These are phyloP conservation scores for Leptopilina myrica DNA, from an alignment of 2,888 invertebrate species.

Conservation along the genomic window DNA sequence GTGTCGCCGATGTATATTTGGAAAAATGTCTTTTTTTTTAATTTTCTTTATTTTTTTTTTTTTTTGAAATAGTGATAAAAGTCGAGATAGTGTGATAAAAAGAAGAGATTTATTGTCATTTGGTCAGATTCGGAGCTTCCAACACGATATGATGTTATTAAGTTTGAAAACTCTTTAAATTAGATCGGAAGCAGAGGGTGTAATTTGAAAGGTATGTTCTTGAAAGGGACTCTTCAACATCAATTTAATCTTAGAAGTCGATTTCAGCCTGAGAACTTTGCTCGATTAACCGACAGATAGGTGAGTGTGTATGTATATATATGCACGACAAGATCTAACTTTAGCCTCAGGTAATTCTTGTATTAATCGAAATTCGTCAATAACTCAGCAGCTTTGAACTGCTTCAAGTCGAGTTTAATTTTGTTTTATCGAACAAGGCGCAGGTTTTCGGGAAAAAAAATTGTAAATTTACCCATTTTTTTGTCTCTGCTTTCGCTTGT, in stretches of 20 bases:
- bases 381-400: slow-evolving; percentile 29
- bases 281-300: slow-evolving; percentile 18
- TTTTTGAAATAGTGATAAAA: too few species aligned
- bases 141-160: background rate
- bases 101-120: too few species aligned
- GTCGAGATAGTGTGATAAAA: too few species aligned
- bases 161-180: background rate
- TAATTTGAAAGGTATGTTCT: slow-evolving; percentile 18
- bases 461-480: background rate
- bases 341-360: slow-evolving; percentile 8
- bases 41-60: too few species aligned
- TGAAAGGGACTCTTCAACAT: slow-evolving; percentile 16
- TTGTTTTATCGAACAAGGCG: slow-evolving; percentile 20
- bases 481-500: too few species aligned
- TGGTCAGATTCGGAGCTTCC: background rate
- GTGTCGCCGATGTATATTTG: background rate
- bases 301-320: slow-evolving; percentile 13
- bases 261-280: slow-evolving; percentile 21
- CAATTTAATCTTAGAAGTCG: slow-evolving; percentile 19
- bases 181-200: background rate
- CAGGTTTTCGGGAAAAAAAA: slow-evolving; percentile 32
- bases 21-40: too few species aligned
- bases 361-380: slow-evolving; percentile 25
- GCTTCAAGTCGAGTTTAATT: background rate
- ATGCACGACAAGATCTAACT: slow-evolving; percentile 29